Base-by-base conservation (phyloP, 2,113 vertebrate species). In the Poecile atricapillus region DNA sequence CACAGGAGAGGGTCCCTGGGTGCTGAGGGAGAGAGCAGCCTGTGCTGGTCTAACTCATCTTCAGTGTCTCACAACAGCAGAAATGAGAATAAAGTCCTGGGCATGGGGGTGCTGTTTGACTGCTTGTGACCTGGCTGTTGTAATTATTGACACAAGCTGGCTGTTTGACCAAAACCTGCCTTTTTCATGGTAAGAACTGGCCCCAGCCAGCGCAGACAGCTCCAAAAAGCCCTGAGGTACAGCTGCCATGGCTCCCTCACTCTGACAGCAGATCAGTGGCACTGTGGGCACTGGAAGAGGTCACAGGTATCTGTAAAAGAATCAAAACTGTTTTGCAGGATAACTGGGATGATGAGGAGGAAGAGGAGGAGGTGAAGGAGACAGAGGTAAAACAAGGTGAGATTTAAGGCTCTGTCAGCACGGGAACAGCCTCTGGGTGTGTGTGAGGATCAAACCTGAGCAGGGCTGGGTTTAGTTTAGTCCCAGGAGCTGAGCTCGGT, bases 281-380 rank as follows among this genome's bases (percentile, higher is more conserved):
- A 13, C 0, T 4, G 19, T 5, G 55, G 39, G 59, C 21, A 2
- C 3, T 33, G 30, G 7, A 19, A 12, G 35, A 43, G 49, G 55
- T 12, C 12, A 1, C 15, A 73, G 63, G 17, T 11, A 2, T 17
- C 68, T 74, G 12, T 50, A 8, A 58, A 74, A 53, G 27, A 31
- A 19, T 30, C 35, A 5, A 31, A 27, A 37, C 37, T 93, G 7
- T 77, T 90, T 95, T 90, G 84, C 87, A 99, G 99, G 99, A 99
- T 95, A 99, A 99, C 95, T 99, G 99, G 99, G 99, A 99, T 97
- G 99, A 99, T 94, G 99, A 99, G 85, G 95, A 98, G 88, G 98
- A 98, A 89, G 97, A 98, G 3, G 97, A 98, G 83, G 97, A 97
- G 89, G 98, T 97, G 82, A 98, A 98, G 91, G 98, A 96, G 89